These are phyloP conservation scores for Otus sunia DNA, from an alignment of 2,113 vertebrate genomes.

Conservation along the genomic window DNA sequence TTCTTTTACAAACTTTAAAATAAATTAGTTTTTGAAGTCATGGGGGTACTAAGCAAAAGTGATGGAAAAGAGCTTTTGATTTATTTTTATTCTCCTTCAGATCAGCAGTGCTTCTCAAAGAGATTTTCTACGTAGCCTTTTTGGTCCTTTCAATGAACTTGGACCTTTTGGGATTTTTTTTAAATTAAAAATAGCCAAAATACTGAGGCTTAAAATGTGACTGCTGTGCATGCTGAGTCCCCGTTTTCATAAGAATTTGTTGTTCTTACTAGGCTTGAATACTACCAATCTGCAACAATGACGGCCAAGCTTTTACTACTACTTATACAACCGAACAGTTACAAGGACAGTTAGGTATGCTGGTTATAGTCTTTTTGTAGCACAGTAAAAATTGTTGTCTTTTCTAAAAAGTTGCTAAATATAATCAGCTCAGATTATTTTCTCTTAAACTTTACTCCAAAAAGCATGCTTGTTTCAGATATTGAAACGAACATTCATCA, in stretches of 20 bases:
- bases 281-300: background rate
- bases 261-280: background rate
- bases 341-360: background rate
- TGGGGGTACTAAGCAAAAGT: background rate
- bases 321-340: background rate
- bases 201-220: background rate
- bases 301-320: background rate
- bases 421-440: background rate
- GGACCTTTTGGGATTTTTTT: background rate
- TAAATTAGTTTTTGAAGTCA: slow-evolving; percentile 4
- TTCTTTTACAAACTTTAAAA: slow-evolving; percentile 8
- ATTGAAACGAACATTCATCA: background rate
- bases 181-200: background rate
- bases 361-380: background rate
- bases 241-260: background rate
- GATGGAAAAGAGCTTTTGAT: background rate
- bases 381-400: background rate
- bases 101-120: background rate
- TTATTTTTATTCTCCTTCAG: background rate
- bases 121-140: background rate
- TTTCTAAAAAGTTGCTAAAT: background rate
- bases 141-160: background rate
- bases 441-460: background rate
- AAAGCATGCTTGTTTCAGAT: background rate
- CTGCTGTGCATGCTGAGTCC: background rate